Conservation (phyloP, 2,888 invertebrate species). For the Tricholauxania praeusta region DNA sequence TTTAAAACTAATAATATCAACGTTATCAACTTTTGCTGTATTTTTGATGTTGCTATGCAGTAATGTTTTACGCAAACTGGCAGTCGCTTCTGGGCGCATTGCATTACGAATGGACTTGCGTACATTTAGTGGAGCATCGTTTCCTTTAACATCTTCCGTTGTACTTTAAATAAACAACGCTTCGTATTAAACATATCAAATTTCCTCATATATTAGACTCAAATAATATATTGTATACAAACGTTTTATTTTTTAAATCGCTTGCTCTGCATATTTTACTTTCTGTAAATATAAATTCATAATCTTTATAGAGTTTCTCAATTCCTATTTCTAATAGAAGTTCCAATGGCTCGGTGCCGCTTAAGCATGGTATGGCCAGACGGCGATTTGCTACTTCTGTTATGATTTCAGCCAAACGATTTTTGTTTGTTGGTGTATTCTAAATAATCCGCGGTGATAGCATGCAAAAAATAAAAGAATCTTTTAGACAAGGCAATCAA, state of each 20-base stretch:
- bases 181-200: neutral
- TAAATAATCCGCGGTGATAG: constrained; percentile 40
- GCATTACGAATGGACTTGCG: constrained; percentile 65
- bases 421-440: constrained; percentile 66
- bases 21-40: constrained; percentile 47
- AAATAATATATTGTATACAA: constrained; percentile 7
- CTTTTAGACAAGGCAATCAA: constrained; percentile 8
- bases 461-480: constrained; percentile 9
- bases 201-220: neutral
- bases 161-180: constrained; percentile 26
- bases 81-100: constrained; percentile 50
- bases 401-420: constrained; percentile 66
- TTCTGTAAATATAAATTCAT: constrained; percentile 65
- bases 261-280: constrained; percentile 63
- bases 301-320: constrained; percentile 66
- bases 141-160: constrained; percentile 41
- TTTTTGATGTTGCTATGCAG: constrained; percentile 55
- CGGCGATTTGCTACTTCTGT: constrained; percentile 65
- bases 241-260: constrained; percentile 54
- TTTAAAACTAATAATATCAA: constrained; percentile 58
- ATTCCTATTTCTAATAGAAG: constrained; percentile 67
- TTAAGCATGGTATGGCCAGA: constrained; percentile 65
- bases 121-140: constrained; percentile 52
- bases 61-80: constrained; percentile 58
- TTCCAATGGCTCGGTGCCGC: constrained; percentile 66